phyloP scores from a whole-genome alignment of 2,113 vertebrate genomes.

The Petroica traversi region DNA sequence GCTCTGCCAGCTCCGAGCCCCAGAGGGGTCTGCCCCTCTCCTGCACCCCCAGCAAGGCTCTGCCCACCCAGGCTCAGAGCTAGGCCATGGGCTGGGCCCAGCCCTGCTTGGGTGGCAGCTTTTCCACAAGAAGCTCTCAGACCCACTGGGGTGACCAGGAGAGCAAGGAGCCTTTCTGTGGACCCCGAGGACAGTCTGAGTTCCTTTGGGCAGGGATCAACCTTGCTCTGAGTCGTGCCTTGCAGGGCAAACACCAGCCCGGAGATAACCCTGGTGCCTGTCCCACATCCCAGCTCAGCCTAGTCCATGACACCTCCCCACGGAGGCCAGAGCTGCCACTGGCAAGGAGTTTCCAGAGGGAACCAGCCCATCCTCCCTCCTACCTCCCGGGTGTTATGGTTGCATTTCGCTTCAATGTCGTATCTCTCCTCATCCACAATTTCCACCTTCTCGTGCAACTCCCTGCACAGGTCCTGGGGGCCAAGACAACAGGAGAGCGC shows the following conservation, averaged over 20 bases:
- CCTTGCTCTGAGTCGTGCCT: not conserved
- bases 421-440: constrained; percentile 93
- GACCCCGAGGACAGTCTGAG: not conserved
- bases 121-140: not conserved
- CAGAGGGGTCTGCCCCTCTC: not conserved
- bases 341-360: not conserved
- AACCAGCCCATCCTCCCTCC: not conserved
- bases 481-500: rapidly evolving
- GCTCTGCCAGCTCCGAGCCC: rapidly evolving
- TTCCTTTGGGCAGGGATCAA: not conserved
- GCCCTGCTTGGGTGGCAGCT: not conserved
- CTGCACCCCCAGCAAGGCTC: not conserved
- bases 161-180: not conserved
- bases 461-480: constrained; percentile 86
- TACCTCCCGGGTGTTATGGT: constrained; percentile 90
- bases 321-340: rapidly evolving
- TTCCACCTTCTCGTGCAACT: constrained; percentile 87
- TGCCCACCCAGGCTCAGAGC: not conserved
- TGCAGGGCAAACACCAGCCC: not conserved
- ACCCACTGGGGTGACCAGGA: not conserved
- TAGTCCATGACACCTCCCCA: not conserved
- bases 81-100: not conserved
- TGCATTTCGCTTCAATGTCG: constrained; percentile 91
- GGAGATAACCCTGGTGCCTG: not conserved
- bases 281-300: not conserved